Evolutionary conservation across 1,140 invertebrate genomes (phyloP).

Genomic region (Cydia splendana): DNA sequence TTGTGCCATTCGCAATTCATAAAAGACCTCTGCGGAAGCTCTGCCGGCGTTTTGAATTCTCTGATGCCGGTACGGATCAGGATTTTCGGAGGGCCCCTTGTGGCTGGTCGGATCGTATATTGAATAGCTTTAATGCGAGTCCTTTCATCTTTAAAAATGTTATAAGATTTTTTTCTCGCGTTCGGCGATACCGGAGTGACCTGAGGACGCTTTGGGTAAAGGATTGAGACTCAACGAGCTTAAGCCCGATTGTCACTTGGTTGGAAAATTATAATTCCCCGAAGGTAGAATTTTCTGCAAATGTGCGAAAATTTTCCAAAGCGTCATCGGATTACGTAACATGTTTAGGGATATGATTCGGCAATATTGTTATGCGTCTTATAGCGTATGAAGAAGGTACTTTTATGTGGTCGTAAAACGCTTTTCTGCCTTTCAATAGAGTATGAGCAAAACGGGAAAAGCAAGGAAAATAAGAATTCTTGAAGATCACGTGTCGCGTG

Average conservation of each 20-base stretch:
- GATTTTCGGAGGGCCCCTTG: neutral
- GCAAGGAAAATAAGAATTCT: neutral
- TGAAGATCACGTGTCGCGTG: conserved; percentile 21
- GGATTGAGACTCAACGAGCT: conserved; percentile 1
- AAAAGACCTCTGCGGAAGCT: conserved; percentile 14
- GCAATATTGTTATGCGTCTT: neutral
- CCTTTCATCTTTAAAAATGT: conserved; percentile 29
- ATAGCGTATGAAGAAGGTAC: neutral
- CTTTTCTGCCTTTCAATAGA: neutral
- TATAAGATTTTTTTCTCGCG: conserved; percentile 17
- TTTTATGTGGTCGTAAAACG: conserved; percentile 23
- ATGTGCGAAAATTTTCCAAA: neutral
- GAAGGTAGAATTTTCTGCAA: conserved; percentile 1
- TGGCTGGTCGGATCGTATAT: conserved; percentile 9
- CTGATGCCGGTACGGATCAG: neutral
- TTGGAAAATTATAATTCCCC: conserved; percentile 22
- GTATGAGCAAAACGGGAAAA: neutral
- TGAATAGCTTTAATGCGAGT: conserved; percentile 4
- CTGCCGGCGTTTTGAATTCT: neutral
- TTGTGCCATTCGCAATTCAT: conserved; percentile 52
- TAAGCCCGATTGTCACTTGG: conserved; percentile 22
- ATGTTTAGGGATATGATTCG: conserved; percentile 5
- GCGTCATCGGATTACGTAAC: neutral
- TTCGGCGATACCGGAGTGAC: conserved; percentile 8
- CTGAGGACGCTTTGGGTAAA: conserved; percentile 8